Conservation (phyloP, 1,140 invertebrate species). For the Thaumetopoea pityocampa region DNA sequence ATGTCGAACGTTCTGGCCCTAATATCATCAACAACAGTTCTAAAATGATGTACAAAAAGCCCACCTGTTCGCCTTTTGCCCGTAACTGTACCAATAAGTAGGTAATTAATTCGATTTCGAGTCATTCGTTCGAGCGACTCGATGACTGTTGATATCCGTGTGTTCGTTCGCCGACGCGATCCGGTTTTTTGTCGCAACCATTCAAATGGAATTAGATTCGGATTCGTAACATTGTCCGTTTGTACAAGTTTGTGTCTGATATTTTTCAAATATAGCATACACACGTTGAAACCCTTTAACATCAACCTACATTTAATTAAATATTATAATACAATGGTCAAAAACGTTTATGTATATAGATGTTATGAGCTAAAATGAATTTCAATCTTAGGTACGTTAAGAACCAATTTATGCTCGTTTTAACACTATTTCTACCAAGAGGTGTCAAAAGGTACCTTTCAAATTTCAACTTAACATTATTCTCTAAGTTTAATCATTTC, state of each 20-base stretch:
- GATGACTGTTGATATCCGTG: constrained; percentile 55
- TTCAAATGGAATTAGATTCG: constrained; percentile 62
- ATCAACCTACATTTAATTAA: too few relatives aligned
- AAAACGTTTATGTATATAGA: too few relatives aligned
- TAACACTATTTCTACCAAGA: too few relatives aligned
- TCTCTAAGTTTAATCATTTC: too few relatives aligned
- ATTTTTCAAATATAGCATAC: not conserved
- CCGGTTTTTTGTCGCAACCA: constrained; percentile 55
- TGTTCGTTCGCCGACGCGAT: constrained; percentile 32
- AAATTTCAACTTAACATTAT: too few relatives aligned
- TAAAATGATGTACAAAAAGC: constrained; percentile 14
- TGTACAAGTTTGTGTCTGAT: constrained; percentile 3
- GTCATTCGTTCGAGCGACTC: constrained; percentile 23
- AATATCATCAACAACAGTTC: not conserved
- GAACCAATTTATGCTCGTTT: too few relatives aligned
- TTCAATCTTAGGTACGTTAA: too few relatives aligned
- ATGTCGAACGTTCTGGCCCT: constrained; percentile 1
- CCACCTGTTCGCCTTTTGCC: constrained; percentile 32
- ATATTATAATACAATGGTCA: too few relatives aligned
- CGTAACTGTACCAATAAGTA: constrained; percentile 36
- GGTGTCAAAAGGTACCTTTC: too few relatives aligned
- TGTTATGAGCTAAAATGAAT: too few relatives aligned
- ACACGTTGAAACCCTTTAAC: too few relatives aligned
- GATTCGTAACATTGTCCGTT: constrained; percentile 48
- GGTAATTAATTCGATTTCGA: constrained; percentile 55